Evolutionary conservation across 2,113 vertebrate species (phyloP), one percentile per base, ranked within the genome.

Genomic region (Platichthys stellatus): DNA sequence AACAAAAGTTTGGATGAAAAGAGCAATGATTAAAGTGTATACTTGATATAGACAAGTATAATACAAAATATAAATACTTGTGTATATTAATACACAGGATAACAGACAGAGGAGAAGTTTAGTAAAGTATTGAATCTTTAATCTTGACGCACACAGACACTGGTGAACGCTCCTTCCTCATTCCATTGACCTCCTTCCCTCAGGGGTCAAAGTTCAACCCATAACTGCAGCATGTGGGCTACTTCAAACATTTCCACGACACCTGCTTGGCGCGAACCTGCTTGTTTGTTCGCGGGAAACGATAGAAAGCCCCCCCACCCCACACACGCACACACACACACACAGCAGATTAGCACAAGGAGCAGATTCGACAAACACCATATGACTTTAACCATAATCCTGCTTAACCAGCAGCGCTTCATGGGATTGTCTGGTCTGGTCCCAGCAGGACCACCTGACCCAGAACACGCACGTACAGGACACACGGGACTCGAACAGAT

Each of bases 341-440:
- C 2, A 1, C 35, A 8, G 11, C 45, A 60, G 72, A 61, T 72
- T 54, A 78, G 1, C 35, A 14, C 23, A 12, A 63, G 0, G 24
- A 67, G 65, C 43, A 67, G 61, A 26, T 65, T 72, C 80, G 54
- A 80, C 65, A 74, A 84, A 76, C 87, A 70, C 57, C 82, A 69
- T 59, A 68, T 21, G 86, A 89, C 75, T 88, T 88, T 78, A 83
- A 86, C 6, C 64, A 53, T 89, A 86, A 90, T 88, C 89, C 85
- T 6, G 14, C 0, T 88, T 77, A 88, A 80, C 51, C 76, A 79
- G 88, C 84, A 80, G 74, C 87, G 74, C 84, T 90, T 89, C 88
- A 87, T 71, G 57, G 72, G 89, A 88, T 89, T 84, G 86, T 78
- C 76, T 72, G 43, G 74, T 86, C 83, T 58, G 81, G 3, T 67